Evolutionary conservation across 2,888 invertebrate genomes (phyloP).

Genomic region (Macaria notata): DNA sequence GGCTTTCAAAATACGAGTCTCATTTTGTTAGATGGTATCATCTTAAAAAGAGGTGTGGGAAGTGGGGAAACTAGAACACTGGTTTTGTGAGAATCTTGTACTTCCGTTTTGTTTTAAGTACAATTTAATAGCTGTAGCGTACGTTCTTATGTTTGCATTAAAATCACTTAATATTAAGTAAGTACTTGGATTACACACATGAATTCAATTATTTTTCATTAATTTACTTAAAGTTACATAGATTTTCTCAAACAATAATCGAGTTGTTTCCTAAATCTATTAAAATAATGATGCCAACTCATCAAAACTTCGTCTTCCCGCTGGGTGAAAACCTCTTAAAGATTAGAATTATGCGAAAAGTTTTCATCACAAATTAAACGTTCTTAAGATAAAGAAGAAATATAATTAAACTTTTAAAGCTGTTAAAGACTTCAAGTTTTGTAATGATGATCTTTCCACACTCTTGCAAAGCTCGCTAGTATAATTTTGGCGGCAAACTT

Average conservation of each 20-base stretch:
- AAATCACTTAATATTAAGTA: too few relatives aligned
- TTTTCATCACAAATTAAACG: constrained; percentile 38
- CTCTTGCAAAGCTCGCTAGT: too few relatives aligned
- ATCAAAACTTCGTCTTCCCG: constrained; percentile 43
- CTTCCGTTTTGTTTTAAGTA: constrained; percentile 33
- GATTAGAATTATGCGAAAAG: constrained; percentile 51
- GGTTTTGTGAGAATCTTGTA: constrained; percentile 10
- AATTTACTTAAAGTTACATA: too few relatives aligned
- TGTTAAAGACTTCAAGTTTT: constrained; percentile 9
- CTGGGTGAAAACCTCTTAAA: constrained; percentile 45
- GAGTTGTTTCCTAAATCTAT: constrained; percentile 5
- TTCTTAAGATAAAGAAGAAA: constrained; percentile 28
- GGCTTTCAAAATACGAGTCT: constrained; percentile 40
- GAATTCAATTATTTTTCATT: too few relatives aligned
- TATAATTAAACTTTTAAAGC: constrained; percentile 32
- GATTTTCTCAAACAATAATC: too few relatives aligned
- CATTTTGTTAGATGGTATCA: constrained; percentile 36
- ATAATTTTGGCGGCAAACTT: too few relatives aligned
- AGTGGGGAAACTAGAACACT: constrained; percentile 18
- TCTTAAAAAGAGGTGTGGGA: constrained; percentile 32
- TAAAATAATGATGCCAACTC: constrained; percentile 39
- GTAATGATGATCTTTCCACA: constrained; percentile 2
- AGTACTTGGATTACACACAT: too few relatives aligned
- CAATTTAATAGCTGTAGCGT: too few relatives aligned
- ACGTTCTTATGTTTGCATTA: too few relatives aligned